Evolutionary conservation across 2,797 vertebrate genomes (phyloP).

Genomic region (Syngnathus acus): DNA sequence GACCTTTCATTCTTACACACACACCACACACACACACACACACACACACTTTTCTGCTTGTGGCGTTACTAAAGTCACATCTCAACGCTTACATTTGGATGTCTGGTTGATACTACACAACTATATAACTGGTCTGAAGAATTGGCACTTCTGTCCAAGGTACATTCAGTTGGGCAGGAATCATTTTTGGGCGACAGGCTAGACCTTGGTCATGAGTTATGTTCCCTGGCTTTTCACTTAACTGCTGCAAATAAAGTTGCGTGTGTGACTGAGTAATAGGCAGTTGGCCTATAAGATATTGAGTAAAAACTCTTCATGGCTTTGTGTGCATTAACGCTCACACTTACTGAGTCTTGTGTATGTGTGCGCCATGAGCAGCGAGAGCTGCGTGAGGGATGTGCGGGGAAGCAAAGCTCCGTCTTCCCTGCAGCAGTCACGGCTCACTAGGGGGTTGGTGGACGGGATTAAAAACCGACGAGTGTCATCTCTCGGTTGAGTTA

Average conservation of each 20-base stretch:
- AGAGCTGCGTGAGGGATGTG: constrained; percentile 40
- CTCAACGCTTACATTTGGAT: constrained; percentile 8
- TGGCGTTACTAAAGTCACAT: not conserved
- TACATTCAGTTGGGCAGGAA: constrained; percentile 6
- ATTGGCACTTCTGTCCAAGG: not conserved
- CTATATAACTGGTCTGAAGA: not conserved
- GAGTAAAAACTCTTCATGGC: constrained; percentile 39
- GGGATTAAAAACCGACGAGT: constrained; percentile 69
- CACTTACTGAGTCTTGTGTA: constrained; percentile 2
- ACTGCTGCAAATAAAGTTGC: constrained; percentile 62
- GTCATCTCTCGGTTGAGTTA: constrained; percentile 71
- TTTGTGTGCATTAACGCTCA: constrained; percentile 1
- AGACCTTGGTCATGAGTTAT: constrained; percentile 44
- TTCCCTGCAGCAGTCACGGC: constrained; percentile 69
- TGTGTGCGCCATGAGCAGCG: constrained; percentile 4
- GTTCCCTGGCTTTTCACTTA: constrained; percentile 61
- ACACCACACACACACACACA: constrained; percentile 35
- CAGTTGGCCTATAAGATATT: constrained; percentile 58
- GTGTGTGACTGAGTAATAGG: constrained; percentile 61
- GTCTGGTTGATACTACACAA: constrained; percentile 5
- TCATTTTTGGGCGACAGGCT: constrained; percentile 41
- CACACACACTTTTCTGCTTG: constrained; percentile 16
- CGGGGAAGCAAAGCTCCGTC: constrained; percentile 52
- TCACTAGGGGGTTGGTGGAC: constrained; percentile 68
- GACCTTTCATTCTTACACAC: constrained; percentile 39